These are phyloP conservation scores for Helicolenus hilgendorfi DNA, from an alignment of 2,797 vertebrate species.

Conservation along the genomic window DNA sequence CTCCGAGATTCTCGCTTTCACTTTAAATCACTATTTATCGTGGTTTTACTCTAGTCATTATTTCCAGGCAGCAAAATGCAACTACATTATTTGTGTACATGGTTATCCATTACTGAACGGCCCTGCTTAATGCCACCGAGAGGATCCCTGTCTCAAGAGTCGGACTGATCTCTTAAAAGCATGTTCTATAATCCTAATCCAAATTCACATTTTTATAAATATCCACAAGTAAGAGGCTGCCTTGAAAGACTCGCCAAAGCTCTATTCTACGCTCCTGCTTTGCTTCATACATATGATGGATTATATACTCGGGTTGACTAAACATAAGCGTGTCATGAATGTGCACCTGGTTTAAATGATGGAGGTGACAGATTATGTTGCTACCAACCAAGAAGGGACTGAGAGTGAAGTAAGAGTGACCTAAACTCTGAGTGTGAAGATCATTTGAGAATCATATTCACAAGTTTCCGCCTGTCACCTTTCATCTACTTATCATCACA, in stretches of 20 bases:
- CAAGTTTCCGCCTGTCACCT: too few species aligned
- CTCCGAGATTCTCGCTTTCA: slow-evolving; percentile 15
- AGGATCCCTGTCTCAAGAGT: slow-evolving; percentile 13
- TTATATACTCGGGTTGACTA: background rate
- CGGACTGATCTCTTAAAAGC: slow-evolving; percentile 43
- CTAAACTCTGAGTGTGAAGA: too few species aligned
- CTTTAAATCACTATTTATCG: background rate
- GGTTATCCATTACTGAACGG: background rate
- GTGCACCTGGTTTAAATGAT: background rate
- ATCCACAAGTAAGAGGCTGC: slow-evolving; percentile 4
- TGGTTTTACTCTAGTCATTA: background rate
- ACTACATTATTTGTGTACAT: background rate
- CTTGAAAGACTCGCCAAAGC: background rate
- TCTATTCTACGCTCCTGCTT: background rate
- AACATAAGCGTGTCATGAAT: background rate
- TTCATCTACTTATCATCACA: too few species aligned
- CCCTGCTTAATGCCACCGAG: slow-evolving; percentile 12
- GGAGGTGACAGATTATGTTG: background rate
- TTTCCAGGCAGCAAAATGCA: background rate
- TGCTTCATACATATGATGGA: background rate
- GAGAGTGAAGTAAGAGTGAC: background rate
- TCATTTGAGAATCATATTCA: too few species aligned
- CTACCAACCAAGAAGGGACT: background rate
- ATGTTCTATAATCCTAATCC: slow-evolving; percentile 22
- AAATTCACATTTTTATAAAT: slow-evolving; percentile 20